phyloP scores from a whole-genome alignment of 2,888 invertebrate species.

The Scaptodrosophila latifasciaeformis region DNA sequence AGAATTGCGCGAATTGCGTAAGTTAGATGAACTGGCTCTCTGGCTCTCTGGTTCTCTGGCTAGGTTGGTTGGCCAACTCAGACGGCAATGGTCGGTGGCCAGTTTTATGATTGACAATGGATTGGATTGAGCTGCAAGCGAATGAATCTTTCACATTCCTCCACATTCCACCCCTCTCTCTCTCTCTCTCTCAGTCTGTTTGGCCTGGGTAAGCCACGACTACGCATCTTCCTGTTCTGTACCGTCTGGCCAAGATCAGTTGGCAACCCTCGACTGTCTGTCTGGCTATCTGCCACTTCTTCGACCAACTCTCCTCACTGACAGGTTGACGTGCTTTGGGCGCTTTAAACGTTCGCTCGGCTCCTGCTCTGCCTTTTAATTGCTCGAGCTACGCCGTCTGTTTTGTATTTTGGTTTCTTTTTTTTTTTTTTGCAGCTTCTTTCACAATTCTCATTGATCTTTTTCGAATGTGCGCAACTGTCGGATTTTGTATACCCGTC shows the following conservation, averaged over 20 bases:
- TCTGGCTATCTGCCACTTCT: too few relatives aligned
- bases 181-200: background rate
- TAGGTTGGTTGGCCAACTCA: background rate
- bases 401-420: conserved; percentile 38
- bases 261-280: too few relatives aligned
- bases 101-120: conserved; percentile 70
- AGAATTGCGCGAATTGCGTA: conserved; percentile 23
- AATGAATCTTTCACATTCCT: background rate
- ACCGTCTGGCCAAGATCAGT: too few relatives aligned
- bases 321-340: conserved; percentile 68
- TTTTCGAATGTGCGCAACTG: conserved; percentile 65
- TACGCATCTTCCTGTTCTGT: too few relatives aligned
- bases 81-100: conserved; percentile 14
- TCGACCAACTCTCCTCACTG: too few relatives aligned
- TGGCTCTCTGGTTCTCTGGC: too few relatives aligned
- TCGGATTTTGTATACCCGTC: conserved; percentile 53
- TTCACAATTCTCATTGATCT: conserved; percentile 71
- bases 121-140: conserved; percentile 57
- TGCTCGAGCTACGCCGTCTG: conserved; percentile 45
- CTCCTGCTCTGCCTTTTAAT: conserved; percentile 46
- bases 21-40: background rate
- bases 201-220: background rate
- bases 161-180: background rate
- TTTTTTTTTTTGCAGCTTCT: conserved; percentile 55
- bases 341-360: conserved; percentile 52